Conservation (phyloP, 1,140 invertebrate species). For the Drosophila serrata region DNA sequence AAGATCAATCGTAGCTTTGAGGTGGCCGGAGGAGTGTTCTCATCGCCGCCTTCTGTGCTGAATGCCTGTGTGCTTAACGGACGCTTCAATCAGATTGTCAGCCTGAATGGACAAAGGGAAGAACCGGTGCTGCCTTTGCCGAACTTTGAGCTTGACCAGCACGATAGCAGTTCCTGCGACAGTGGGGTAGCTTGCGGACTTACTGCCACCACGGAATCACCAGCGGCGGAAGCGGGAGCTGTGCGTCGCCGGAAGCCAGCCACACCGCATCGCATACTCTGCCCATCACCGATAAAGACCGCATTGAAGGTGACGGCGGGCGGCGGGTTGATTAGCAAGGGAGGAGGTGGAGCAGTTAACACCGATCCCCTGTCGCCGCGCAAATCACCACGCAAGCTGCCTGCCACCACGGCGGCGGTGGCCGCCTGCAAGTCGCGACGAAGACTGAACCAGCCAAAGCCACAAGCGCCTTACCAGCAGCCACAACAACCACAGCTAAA, state of each 20-base stretch:
- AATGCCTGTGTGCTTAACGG: slow-evolving; percentile 72
- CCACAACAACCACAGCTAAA: slow-evolving; percentile 32
- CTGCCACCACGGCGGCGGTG: slow-evolving; percentile 50
- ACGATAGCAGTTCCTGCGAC: slow-evolving; percentile 84
- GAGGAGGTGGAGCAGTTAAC: slow-evolving; percentile 7
- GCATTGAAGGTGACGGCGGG: slow-evolving; percentile 20
- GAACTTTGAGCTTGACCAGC: slow-evolving; percentile 61
- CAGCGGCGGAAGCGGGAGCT: slow-evolving; percentile 22
- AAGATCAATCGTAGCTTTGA: slow-evolving; percentile 82
- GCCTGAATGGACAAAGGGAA: slow-evolving; percentile 58
- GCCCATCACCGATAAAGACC: slow-evolving; percentile 81
- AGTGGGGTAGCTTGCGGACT: slow-evolving; percentile 79
- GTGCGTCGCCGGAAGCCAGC: slow-evolving; percentile 75
- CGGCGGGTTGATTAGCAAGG: slow-evolving; percentile 23
- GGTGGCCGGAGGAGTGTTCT: slow-evolving; percentile 71
- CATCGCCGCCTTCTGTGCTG: slow-evolving; percentile 71
- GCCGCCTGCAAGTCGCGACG: slow-evolving; percentile 71
- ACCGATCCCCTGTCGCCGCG: slow-evolving; percentile 58
- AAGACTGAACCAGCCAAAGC: slow-evolving; percentile 82
- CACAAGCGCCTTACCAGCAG: slow-evolving; percentile 74
- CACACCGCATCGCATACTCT: slow-evolving; percentile 84
- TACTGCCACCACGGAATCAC: slow-evolving; percentile 32
- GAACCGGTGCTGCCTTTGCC: slow-evolving; percentile 21
- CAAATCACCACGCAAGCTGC: slow-evolving; percentile 74
- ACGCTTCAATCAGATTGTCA: slow-evolving; percentile 83